These are phyloP conservation scores for Antheraea assamensis DNA, from an alignment of 2,888 invertebrate genomes.

Conservation along the genomic window DNA sequence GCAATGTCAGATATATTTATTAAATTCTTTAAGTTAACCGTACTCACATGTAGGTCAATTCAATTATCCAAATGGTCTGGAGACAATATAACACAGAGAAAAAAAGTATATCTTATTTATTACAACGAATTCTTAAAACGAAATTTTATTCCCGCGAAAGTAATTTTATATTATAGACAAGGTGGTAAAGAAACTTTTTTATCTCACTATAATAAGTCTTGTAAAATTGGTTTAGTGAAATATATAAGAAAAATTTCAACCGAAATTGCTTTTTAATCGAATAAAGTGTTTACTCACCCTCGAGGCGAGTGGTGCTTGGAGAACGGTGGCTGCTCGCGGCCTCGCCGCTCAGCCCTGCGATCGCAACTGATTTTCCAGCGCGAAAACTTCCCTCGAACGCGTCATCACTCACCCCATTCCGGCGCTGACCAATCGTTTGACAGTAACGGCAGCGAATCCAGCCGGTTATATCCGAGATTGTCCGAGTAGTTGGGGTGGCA, in stretches of 20 bases:
- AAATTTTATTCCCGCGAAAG: not conserved
- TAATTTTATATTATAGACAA: not conserved
- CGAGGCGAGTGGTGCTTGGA: conserved; percentile 58
- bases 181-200: not conserved
- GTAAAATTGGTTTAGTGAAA: conserved; percentile 31
- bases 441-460: conserved; percentile 49
- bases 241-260: conserved; percentile 51
- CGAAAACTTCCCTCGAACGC: conserved; percentile 78
- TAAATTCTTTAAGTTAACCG: not conserved
- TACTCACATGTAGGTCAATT: not conserved
- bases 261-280: conserved; percentile 81
- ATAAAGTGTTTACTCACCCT: conserved; percentile 77
- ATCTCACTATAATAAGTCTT: not conserved
- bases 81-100: not conserved
- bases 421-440: conserved; percentile 59
- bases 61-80: conserved; percentile 12
- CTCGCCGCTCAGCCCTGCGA: conserved; percentile 66
- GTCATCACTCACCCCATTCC: conserved; percentile 76
- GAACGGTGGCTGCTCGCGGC: conserved; percentile 62
- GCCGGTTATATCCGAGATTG: conserved; percentile 59
- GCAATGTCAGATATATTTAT: not conserved
- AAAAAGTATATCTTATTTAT: not conserved
- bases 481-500: conserved; percentile 69
- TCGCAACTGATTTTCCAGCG: conserved; percentile 76
- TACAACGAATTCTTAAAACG: not conserved